These are phyloP conservation scores for Mustela lutreola DNA, from an alignment of 2,113 vertebrate species.

Conservation along the genomic window DNA sequence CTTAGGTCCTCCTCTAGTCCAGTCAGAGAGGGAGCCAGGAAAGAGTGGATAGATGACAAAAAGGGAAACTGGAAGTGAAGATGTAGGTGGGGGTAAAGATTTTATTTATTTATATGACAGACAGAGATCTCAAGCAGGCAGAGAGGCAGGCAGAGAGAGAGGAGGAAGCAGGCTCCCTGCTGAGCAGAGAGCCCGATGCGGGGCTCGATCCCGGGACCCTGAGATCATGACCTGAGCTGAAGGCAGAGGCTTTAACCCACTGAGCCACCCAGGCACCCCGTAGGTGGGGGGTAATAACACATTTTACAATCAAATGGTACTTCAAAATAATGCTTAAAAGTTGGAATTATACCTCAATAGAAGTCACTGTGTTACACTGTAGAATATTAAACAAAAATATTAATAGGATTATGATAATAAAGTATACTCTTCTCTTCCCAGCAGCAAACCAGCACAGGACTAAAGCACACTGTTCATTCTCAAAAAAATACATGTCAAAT, in stretches of 20 bases:
- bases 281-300: neutral
- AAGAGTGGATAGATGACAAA: neutral
- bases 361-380: neutral
- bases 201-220: too few relatives aligned
- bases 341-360: neutral
- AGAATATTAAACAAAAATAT: conserved; percentile 34
- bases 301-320: neutral
- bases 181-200: too few relatives aligned
- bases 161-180: too few relatives aligned
- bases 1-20: neutral
- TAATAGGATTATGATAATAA: neutral
- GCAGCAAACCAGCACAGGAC: neutral
- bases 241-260: too few relatives aligned
- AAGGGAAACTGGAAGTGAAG: conserved; percentile 1
- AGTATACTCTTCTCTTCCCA: neutral
- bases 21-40: neutral
- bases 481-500: neutral
- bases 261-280: too few relatives aligned
- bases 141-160: too few relatives aligned
- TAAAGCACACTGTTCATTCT: neutral
- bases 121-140: too few relatives aligned
- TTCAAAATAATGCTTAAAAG: conserved; percentile 17
- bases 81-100: neutral
- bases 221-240: too few relatives aligned
- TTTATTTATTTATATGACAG: too few relatives aligned